Evolutionary conservation across 2,797 vertebrate genomes (phyloP).

Genomic region (Sphenodon punctatus): DNA sequence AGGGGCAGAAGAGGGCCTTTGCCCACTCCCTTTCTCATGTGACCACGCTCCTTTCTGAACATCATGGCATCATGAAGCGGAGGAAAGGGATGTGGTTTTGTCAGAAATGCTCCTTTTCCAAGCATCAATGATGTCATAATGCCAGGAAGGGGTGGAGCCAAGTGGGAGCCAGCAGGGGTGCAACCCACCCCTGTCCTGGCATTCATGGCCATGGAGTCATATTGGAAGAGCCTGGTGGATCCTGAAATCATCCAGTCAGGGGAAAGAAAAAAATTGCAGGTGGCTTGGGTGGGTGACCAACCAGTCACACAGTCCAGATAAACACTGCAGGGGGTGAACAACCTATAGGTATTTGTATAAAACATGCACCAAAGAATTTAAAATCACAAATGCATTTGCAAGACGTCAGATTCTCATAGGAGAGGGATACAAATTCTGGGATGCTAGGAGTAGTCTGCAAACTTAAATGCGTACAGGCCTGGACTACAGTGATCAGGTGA

Average conservation of each 20-base stretch:
- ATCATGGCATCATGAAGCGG: too few species aligned
- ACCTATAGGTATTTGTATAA: neutral
- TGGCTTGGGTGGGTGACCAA: neutral
- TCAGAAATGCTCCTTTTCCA: too few species aligned
- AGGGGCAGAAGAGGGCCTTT: too few species aligned
- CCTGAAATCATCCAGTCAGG: neutral
- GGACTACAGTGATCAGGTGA: neutral
- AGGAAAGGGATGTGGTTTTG: too few species aligned
- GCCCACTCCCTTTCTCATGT: too few species aligned
- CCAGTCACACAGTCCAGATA: neutral
- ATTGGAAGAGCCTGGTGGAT: neutral
- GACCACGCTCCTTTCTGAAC: too few species aligned
- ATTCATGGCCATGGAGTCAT: neutral
- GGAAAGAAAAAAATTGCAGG: neutral
- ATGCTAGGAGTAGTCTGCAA: too few species aligned
- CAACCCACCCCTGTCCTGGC: too few species aligned
- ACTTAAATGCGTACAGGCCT: neutral
- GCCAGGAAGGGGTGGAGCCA: too few species aligned
- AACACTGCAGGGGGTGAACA: neutral
- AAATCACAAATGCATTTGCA: neutral
- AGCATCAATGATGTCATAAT: too few species aligned
- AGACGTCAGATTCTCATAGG: neutral
- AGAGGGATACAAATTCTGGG: too few species aligned
- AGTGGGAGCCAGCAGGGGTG: neutral
- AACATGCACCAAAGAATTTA: neutral